A percentile compares a stretch with the other conserved stretches of the same genome.
Evolutionary conservation across 2,888 invertebrate species (phyloP).

Genomic region (Deilephila porcellus): DNA sequence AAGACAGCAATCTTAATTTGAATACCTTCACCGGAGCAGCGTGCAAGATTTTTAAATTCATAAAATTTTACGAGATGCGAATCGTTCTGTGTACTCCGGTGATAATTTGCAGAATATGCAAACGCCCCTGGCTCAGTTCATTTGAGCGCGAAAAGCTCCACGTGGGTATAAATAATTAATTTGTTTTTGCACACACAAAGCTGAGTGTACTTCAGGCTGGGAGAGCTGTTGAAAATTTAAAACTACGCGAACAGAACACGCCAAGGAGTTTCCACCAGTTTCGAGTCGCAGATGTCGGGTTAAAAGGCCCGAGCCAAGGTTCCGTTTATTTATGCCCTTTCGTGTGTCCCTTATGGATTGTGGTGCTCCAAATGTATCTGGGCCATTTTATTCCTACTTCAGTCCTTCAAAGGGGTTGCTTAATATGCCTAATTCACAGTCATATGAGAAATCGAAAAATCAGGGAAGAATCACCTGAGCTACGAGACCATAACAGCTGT

Average conservation of each 20-base stretch:
- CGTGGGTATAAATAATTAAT: constrained; percentile 72
- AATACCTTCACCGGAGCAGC: background rate
- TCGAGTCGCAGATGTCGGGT: constrained; percentile 6
- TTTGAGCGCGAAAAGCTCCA: constrained; percentile 55
- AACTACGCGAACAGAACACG: constrained; percentile 40
- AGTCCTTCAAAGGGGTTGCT: too few relatives aligned
- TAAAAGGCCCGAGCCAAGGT: constrained; percentile 20
- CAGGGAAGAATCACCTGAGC: too few relatives aligned
- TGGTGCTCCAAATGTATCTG: background rate
- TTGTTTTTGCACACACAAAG: constrained; percentile 70
- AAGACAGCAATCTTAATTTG: background rate
- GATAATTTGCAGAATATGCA: constrained; percentile 55
- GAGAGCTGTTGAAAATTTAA: constrained; percentile 45
- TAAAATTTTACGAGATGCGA: constrained; percentile 27
- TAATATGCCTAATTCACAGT: too few relatives aligned
- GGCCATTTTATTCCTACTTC: background rate
- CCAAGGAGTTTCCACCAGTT: constrained; percentile 28
- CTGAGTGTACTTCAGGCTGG: constrained; percentile 40
- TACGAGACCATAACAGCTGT: too few relatives aligned
- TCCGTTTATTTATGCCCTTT: constrained; percentile 14
- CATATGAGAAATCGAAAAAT: too few relatives aligned
- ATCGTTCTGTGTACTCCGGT: constrained; percentile 38
- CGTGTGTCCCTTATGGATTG: constrained; percentile 1
- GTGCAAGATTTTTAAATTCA: constrained; percentile 24
- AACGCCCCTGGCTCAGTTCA: constrained; percentile 57